A percentile compares a stretch with the other conserved stretches of the same genome.
Evolutionary conservation across 2,888 invertebrate genomes (phyloP).

Genomic region (Tiphia femorata): DNA sequence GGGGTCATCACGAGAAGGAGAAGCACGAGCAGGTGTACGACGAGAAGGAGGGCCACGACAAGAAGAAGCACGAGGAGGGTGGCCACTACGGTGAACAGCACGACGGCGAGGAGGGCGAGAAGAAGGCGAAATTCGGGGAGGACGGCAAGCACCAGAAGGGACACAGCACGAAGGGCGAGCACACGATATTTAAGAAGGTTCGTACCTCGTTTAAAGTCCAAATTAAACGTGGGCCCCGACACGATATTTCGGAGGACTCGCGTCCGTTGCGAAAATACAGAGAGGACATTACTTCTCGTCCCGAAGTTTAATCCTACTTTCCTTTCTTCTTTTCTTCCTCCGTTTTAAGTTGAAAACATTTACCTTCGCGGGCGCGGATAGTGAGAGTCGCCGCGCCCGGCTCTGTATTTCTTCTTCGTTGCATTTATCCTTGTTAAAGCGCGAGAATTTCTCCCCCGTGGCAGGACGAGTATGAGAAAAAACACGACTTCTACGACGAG

Average conservation of each 20-base stretch:
- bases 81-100: constrained; percentile 78
- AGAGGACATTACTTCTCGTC: too few relatives aligned
- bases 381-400: too few relatives aligned
- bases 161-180: constrained; percentile 81
- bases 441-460: not conserved
- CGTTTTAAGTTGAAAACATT: not conserved
- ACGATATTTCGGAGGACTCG: too few relatives aligned
- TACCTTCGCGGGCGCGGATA: too few relatives aligned
- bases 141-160: constrained; percentile 80
- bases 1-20: constrained; percentile 79
- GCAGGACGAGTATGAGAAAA: constrained; percentile 80
- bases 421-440: too few relatives aligned
- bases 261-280: too few relatives aligned
- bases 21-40: constrained; percentile 76
- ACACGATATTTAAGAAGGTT: constrained; percentile 79
- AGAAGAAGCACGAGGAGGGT: constrained; percentile 75
- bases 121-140: constrained; percentile 74
- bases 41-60: constrained; percentile 75
- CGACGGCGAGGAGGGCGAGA: constrained; percentile 78
- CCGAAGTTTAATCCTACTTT: too few relatives aligned
- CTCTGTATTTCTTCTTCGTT: too few relatives aligned
- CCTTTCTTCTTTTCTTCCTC: not conserved
- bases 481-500: constrained; percentile 82
- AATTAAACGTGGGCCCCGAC: too few relatives aligned
- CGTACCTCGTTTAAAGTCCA: too few relatives aligned